These are phyloP conservation scores for Colinus virginianus DNA, from an alignment of 2,113 vertebrate species.

Conservation along the genomic window DNA sequence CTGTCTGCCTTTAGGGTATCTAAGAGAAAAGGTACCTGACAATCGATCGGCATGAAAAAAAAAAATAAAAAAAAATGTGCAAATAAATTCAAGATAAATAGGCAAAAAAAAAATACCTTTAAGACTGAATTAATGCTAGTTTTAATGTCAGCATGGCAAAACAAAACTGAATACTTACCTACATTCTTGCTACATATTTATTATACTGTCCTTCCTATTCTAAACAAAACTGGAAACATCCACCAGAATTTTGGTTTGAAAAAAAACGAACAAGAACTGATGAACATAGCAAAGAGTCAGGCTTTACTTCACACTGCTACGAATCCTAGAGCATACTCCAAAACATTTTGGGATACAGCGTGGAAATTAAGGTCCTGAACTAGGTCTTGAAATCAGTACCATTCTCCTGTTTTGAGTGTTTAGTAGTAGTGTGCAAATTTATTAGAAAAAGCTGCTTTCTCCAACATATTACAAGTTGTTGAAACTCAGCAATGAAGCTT, in stretches of 20 bases:
- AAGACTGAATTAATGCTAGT: neutral
- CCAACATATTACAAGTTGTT: neutral
- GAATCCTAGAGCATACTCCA: neutral
- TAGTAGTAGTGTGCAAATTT: constrained; percentile 26
- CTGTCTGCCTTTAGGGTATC: neutral
- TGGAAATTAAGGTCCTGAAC: neutral
- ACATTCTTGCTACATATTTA: neutral
- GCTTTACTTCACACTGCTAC: neutral
- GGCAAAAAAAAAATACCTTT: neutral
- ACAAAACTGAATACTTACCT: neutral
- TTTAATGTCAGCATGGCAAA: neutral
- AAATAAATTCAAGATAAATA: neutral
- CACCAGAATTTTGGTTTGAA: neutral
- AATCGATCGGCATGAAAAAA: neutral
- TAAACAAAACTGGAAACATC: neutral
- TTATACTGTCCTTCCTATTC: neutral
- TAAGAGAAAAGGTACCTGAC: neutral
- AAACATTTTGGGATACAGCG: neutral
- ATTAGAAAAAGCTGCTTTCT: constrained; percentile 22
- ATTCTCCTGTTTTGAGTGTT: rapidly evolving
- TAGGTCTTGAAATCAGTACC: neutral
- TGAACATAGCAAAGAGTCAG: neutral
- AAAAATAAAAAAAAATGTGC: neutral
- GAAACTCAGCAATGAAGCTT: neutral
- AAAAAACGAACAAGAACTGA: neutral